These are phyloP conservation scores for Drosophila orena DNA, from an alignment of 1,140 invertebrate species.

Conservation along the genomic window DNA sequence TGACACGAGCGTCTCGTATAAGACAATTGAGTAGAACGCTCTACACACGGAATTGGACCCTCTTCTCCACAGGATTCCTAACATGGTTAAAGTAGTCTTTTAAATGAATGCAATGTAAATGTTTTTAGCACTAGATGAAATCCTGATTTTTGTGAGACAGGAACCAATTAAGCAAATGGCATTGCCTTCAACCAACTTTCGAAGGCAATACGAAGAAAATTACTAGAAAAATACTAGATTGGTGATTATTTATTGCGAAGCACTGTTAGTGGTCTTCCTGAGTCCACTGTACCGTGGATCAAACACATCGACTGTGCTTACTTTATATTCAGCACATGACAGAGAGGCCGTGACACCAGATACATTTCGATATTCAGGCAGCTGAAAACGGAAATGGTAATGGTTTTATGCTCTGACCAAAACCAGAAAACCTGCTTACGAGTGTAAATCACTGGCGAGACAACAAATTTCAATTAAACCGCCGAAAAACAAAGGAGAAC, in stretches of 20 bases:
- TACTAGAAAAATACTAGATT: background rate
- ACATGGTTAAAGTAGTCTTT: too few species aligned
- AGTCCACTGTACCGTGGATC: slow-evolving; percentile 31
- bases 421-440: slow-evolving; percentile 37
- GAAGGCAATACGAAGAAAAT: too few species aligned
- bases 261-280: background rate
- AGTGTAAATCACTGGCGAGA: slow-evolving; percentile 34
- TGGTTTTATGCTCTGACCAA: slow-evolving; percentile 57
- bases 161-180: too few species aligned
- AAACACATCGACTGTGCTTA: slow-evolving; percentile 43
- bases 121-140: too few species aligned
- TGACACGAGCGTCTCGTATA: slow-evolving; percentile 27
- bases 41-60: background rate
- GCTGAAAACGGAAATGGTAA: slow-evolving; percentile 71
- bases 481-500: slow-evolving; percentile 29
- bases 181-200: too few species aligned
- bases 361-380: slow-evolving; percentile 49
- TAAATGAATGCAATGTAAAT: too few species aligned
- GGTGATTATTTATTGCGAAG: background rate
- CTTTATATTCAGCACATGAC: slow-evolving; percentile 64
- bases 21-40: slow-evolving; percentile 13
- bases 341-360: slow-evolving; percentile 21
- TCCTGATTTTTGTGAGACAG: too few species aligned
- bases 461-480: slow-evolving; percentile 39
- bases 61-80: background rate